phyloP scores from a whole-genome alignment of 2,797 vertebrate species.

The Helarctos malayanus region DNA sequence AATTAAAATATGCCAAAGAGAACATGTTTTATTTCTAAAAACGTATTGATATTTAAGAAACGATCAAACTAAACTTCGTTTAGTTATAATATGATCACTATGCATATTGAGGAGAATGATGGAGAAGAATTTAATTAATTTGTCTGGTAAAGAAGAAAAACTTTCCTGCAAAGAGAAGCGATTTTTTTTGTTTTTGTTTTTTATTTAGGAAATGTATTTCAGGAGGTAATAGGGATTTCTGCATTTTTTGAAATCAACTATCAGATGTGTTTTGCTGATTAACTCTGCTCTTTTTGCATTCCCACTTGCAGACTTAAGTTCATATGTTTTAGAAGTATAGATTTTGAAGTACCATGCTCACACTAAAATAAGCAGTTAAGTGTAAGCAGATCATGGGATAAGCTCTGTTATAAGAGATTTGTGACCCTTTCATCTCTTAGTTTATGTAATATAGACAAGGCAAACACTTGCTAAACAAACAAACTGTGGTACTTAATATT shows the following conservation, averaged over 20 bases:
- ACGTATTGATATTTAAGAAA: slow-evolving; percentile 34
- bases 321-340: slow-evolving; percentile 35
- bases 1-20: slow-evolving; percentile 1
- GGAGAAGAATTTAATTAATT: background rate
- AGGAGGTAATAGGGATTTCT: background rate
- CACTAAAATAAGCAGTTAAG: slow-evolving; percentile 66
- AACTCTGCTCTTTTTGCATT: slow-evolving; percentile 20
- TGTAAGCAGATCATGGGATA: background rate
- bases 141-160: slow-evolving; percentile 31
- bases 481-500: slow-evolving; percentile 1
- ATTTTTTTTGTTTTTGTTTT: background rate
- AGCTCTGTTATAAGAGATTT: slow-evolving; percentile 19
- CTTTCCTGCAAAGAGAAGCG: background rate
- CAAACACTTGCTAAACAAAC: slow-evolving; percentile 43
- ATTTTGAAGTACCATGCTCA: slow-evolving; percentile 62
- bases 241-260: slow-evolving; percentile 16
- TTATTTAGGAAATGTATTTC: slow-evolving; percentile 26
- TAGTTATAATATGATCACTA: background rate
- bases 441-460: background rate
- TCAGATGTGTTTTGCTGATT: slow-evolving; percentile 56
- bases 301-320: slow-evolving; percentile 16
- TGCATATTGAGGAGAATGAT: slow-evolving; percentile 4
- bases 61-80: background rate
- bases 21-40: background rate
- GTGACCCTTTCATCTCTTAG: background rate